Evolutionary conservation across 1,140 invertebrate genomes (phyloP).

Genomic region (Teleopsis dalmanni): DNA sequence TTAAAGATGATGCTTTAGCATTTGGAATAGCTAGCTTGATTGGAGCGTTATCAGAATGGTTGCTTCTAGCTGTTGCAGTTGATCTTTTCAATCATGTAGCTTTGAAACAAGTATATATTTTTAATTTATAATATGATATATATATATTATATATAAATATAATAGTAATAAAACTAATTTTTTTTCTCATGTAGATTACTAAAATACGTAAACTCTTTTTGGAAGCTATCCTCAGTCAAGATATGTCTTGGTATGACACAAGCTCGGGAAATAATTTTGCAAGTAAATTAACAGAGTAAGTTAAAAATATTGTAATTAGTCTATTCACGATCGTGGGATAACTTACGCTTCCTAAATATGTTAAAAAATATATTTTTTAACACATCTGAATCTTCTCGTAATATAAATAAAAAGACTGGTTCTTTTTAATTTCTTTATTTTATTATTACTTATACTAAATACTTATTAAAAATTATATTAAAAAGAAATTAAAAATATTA

Average conservation of each 20-base stretch:
- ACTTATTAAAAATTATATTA: too few species aligned
- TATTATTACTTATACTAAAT: too few species aligned
- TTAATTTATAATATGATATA: background rate
- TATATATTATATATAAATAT: too few species aligned
- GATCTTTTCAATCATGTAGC: conserved; percentile 58
- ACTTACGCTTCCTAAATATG: too few species aligned
- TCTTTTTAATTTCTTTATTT: too few species aligned
- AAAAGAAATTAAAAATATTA: too few species aligned
- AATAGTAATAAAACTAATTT: too few species aligned
- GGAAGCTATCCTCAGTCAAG: conserved; percentile 73
- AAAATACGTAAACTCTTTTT: conserved; percentile 66
- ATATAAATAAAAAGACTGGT: too few species aligned
- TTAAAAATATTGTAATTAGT: conserved; percentile 26
- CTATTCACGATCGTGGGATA: too few species aligned
- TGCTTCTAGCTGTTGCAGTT: conserved; percentile 55
- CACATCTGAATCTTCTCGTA: too few species aligned
- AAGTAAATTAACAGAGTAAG: conserved; percentile 82
- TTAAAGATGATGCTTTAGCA: conserved; percentile 57
- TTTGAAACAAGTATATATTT: conserved; percentile 44
- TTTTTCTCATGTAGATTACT: conserved; percentile 57
- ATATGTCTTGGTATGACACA: conserved; percentile 87
- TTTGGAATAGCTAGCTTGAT: conserved; percentile 53
- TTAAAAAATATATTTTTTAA: too few species aligned
- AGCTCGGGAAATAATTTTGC: conserved; percentile 82
- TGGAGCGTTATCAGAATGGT: conserved; percentile 54